Evolutionary conservation across 2,113 vertebrate species (phyloP).

Genomic region (Illadopsis cleaveri): DNA sequence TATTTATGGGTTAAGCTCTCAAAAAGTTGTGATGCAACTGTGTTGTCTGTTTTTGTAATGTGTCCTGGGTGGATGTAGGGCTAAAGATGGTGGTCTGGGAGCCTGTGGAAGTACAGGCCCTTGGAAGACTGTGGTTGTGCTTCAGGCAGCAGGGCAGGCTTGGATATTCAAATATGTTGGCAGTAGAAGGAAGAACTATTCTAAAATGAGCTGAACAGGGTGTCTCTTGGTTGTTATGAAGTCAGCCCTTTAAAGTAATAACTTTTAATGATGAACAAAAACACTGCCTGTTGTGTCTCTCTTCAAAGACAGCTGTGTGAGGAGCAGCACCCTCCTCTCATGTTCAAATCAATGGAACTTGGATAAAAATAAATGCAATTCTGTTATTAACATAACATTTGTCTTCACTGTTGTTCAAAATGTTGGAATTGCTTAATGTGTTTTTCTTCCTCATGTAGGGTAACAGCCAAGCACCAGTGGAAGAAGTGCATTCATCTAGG

Average conservation of each 20-base stretch:
- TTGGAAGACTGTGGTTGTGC: background rate
- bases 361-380: background rate
- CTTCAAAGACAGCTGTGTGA: background rate
- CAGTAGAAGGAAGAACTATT: background rate
- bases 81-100: background rate
- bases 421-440: background rate
- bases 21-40: fast-evolving
- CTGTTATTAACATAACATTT: background rate
- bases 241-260: background rate
- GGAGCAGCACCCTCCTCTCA: background rate
- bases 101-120: background rate
- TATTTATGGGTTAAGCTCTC: background rate
- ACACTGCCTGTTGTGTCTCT: background rate
- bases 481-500: background rate
- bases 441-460: background rate
- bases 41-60: background rate
- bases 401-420: background rate
- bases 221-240: background rate
- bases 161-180: conserved; percentile 9
- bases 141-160: conserved; percentile 13
- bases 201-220: background rate
- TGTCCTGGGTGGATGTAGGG: background rate
- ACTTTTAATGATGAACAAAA: background rate
- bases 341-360: background rate
- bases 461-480: background rate